Evolutionary conservation across 2,113 vertebrate genomes (phyloP).

Genomic region (Menura novaehollandiae): DNA sequence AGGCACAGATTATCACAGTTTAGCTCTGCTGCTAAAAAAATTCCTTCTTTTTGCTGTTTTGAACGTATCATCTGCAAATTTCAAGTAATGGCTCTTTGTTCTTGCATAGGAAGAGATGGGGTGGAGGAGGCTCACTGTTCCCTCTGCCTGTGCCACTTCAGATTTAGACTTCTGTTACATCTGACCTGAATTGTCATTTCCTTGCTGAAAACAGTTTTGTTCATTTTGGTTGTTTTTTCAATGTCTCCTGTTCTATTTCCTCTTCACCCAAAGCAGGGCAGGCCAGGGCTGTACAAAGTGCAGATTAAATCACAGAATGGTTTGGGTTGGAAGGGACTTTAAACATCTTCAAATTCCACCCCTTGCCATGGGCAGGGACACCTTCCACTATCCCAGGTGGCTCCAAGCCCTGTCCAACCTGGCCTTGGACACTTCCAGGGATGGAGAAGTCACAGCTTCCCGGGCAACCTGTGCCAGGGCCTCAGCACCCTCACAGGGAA

Average conservation of each 20-base stretch:
- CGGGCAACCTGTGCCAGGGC: not conserved
- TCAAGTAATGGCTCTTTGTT: not conserved
- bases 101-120: not conserved
- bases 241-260: not conserved
- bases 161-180: not conserved
- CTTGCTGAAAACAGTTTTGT: not conserved
- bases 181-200: not conserved
- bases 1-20: not conserved
- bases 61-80: not conserved
- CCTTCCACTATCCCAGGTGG: not conserved
- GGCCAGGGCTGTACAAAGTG: not conserved
- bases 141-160: not conserved
- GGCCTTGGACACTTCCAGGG: not conserved
- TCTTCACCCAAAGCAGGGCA: not conserved
- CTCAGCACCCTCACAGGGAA: not conserved
- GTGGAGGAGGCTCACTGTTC: not conserved
- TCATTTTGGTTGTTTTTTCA: not conserved
- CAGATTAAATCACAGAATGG: not conserved
- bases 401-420: not conserved
- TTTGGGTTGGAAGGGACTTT: not conserved
- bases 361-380: not conserved
- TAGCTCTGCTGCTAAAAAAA: not conserved
- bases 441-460: not conserved
- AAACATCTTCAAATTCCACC: not conserved
- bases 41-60: not conserved